Conservation (phyloP, 2,797 vertebrate genomes). For the Anas bernieri region DNA sequence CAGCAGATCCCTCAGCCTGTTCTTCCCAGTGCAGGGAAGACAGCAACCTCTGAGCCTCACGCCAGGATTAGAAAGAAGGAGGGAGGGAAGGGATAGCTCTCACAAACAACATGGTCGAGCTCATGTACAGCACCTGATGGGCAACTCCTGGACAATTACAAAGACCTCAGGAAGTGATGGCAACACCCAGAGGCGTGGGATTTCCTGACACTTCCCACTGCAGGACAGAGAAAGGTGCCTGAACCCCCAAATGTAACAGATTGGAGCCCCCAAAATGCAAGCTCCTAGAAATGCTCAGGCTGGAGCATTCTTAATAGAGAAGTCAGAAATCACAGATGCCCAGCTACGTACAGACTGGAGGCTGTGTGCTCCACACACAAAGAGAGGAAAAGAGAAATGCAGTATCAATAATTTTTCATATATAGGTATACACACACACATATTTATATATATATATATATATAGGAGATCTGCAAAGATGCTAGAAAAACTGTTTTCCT, state of each 20-base stretch:
- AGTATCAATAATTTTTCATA: not conserved
- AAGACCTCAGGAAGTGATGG: not conserved
- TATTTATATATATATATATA: not conserved
- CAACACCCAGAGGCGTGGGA: not conserved
- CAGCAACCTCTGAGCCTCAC: not conserved
- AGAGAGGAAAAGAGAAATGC: not conserved
- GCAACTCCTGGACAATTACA: not conserved
- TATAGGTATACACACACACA: no score
- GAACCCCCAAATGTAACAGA: not conserved
- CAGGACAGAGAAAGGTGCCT: rapidly evolving
- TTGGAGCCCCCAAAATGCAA: not conserved
- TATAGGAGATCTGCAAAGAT: not conserved
- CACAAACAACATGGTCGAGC: not conserved
- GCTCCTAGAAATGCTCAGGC: not conserved
- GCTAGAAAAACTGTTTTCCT: slow-evolving; percentile 2
- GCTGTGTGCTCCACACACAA: not conserved
- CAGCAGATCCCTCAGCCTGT: not conserved
- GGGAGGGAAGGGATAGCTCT: not conserved
- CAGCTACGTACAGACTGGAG: not conserved
- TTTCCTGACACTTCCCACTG: not conserved
- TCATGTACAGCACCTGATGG: not conserved
- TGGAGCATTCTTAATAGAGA: not conserved
- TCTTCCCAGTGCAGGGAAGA: not conserved
- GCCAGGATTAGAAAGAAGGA: not conserved
- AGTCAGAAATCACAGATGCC: not conserved